Evolutionary conservation across 2,888 invertebrate species (phyloP).

Genomic region (Dione vanillae): DNA sequence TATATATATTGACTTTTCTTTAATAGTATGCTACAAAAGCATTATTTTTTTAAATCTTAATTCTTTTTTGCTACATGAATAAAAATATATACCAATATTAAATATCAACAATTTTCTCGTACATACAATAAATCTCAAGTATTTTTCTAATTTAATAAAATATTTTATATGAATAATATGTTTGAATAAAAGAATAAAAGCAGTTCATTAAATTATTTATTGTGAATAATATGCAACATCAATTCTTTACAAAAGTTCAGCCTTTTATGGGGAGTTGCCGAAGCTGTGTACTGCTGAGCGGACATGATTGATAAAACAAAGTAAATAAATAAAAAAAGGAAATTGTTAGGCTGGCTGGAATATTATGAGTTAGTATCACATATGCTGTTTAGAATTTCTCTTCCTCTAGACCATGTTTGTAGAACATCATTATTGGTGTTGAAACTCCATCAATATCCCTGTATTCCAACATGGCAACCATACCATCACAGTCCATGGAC

Average conservation of each 20-base stretch:
- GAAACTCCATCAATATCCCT: slow-evolving; percentile 93
- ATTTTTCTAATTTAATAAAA: too few species aligned
- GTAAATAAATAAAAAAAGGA: slow-evolving; percentile 77
- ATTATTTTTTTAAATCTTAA: too few species aligned
- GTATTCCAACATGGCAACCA: slow-evolving; percentile 97
- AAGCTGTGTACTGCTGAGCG: slow-evolving; percentile 69
- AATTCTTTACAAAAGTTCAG: slow-evolving; percentile 80
- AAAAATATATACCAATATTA: too few species aligned
- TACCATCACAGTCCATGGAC: slow-evolving; percentile 96
- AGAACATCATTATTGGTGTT: slow-evolving; percentile 96
- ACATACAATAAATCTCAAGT: too few species aligned
- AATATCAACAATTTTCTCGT: too few species aligned
- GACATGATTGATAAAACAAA: slow-evolving; percentile 63
- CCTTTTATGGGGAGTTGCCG: slow-evolving; percentile 71
- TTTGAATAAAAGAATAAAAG: slow-evolving; percentile 37
- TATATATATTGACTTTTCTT: too few species aligned
- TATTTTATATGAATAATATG: too few species aligned
- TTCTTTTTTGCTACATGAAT: too few species aligned
- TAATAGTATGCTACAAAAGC: too few species aligned
- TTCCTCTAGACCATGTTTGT: slow-evolving; percentile 97
- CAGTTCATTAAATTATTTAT: slow-evolving; percentile 69
- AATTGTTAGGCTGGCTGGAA: slow-evolving; percentile 63
- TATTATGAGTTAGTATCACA: slow-evolving; percentile 72
- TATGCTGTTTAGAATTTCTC: slow-evolving; percentile 92
- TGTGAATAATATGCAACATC: slow-evolving; percentile 73